Percentiles rank a stretch among this genome's conserved stretches.
These are phyloP conservation scores for Forbesichthys papilliferus DNA, from an alignment of 2,113 vertebrate species.

Conservation along the genomic window DNA sequence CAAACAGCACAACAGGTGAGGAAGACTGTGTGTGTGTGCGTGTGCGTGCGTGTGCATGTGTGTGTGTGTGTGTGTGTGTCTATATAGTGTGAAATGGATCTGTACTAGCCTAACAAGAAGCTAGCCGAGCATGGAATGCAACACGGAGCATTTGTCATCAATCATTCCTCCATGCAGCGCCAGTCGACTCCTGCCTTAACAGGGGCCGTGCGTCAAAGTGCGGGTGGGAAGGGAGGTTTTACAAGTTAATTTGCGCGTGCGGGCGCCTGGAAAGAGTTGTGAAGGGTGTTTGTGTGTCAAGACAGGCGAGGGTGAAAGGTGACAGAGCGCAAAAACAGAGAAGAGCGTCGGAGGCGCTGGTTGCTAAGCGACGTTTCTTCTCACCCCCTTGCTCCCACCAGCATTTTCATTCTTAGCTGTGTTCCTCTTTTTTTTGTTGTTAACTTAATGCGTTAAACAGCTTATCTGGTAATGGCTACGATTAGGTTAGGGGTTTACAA, in stretches of 20 bases:
- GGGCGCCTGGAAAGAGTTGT: constrained; percentile 7
- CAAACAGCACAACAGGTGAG: no score
- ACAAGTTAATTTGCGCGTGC: constrained; percentile 2
- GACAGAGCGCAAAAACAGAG: constrained; percentile 16
- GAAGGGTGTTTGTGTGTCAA: constrained; percentile 19
- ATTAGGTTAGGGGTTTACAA: no score
- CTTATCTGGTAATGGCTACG: no score
- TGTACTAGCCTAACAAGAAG: constrained; percentile 8
- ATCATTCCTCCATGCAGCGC: background rate
- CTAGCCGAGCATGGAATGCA: background rate
- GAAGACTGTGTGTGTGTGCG: no score
- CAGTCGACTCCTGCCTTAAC: constrained; percentile 8
- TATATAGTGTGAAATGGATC: background rate
- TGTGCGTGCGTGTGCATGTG: constrained; percentile 5
- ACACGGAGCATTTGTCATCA: no score
- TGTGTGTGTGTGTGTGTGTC: constrained; percentile 1
- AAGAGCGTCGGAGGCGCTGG: constrained; percentile 41
- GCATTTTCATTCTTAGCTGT: no score
- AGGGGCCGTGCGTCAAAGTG: background rate
- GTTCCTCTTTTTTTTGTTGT: constrained; percentile 5
- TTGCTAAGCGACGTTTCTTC: constrained; percentile 60
- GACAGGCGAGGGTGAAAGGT: constrained; percentile 45
- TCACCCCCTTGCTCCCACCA: constrained; percentile 5
- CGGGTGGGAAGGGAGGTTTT: constrained; percentile 11
- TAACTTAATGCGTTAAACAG: background rate